phyloP scores from a whole-genome alignment of 1,140 invertebrate species.

The Bombus balteatus region DNA sequence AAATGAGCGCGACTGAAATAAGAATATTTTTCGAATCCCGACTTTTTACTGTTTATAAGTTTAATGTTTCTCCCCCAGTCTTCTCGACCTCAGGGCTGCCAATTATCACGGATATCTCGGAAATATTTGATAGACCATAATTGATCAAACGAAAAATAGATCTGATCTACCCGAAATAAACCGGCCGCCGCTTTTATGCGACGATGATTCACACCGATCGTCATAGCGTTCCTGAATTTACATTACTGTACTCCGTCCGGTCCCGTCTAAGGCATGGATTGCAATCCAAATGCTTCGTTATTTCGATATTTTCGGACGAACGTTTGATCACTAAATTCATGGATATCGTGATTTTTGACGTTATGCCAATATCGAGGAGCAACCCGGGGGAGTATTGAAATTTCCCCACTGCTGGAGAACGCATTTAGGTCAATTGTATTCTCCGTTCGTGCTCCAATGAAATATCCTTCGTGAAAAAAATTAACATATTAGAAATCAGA shows the following conservation, averaged over 20 bases:
- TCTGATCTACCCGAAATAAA: constrained; percentile 61
- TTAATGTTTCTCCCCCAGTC: constrained; percentile 14
- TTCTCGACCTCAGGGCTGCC: constrained; percentile 56
- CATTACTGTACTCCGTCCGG: constrained; percentile 32
- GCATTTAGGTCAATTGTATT: constrained; percentile 26
- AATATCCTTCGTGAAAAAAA: not conserved
- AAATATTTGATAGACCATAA: constrained; percentile 50
- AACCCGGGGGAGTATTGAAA: not conserved
- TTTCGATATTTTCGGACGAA: constrained; percentile 24
- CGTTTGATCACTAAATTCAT: not conserved
- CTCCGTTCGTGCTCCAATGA: constrained; percentile 2
- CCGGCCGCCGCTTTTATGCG: constrained; percentile 46
- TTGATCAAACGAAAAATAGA: constrained; percentile 65
- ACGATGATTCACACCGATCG: constrained; percentile 44
- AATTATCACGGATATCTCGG: constrained; percentile 57
- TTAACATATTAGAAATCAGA: constrained; percentile 34
- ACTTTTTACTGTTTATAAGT: constrained; percentile 69
- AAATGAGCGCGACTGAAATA: constrained; percentile 76
- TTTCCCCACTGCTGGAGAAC: constrained; percentile 1
- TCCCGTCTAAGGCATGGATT: constrained; percentile 22
- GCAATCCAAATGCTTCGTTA: not conserved
- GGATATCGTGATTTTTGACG: not conserved
- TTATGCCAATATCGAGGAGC: not conserved
- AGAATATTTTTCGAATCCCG: constrained; percentile 78
- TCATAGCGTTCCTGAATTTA: constrained; percentile 31